Percentiles rank a stretch among this genome's conserved stretches.
phyloP scores from a whole-genome alignment of 2,797 vertebrate genomes.

The Bradypodion pumilum region DNA sequence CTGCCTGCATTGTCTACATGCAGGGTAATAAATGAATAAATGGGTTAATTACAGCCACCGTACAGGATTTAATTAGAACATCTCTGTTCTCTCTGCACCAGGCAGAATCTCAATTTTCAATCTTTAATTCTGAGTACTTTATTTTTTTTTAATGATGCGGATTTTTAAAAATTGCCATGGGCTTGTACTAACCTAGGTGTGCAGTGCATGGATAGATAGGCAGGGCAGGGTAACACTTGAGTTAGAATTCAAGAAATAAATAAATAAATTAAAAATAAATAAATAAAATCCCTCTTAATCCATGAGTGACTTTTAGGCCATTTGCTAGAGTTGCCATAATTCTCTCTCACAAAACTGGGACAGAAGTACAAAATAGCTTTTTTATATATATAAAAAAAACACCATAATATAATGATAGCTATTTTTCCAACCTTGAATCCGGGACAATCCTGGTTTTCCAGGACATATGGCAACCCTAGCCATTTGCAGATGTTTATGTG shows the following conservation, averaged over 20 bases:
- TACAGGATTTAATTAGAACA: conserved; percentile 77
- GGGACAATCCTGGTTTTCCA: too few species aligned
- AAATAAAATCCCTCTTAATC: too few species aligned
- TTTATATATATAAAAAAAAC: too few species aligned
- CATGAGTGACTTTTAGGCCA: too few species aligned
- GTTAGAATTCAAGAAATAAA: not conserved
- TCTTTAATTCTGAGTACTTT: conserved; percentile 61
- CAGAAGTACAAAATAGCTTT: too few species aligned
- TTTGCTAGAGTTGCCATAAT: too few species aligned
- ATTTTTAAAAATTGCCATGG: conserved; percentile 62
- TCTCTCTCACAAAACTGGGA: too few species aligned
- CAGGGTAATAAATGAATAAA: conserved; percentile 74
- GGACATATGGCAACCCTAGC: too few species aligned
- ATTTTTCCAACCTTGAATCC: too few species aligned
- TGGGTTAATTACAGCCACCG: conserved; percentile 75
- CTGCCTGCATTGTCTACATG: conserved; percentile 49
- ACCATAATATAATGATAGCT: too few species aligned
- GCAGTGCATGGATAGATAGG: not conserved
- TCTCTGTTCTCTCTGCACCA: conserved; percentile 69
- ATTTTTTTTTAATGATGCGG: conserved; percentile 55
- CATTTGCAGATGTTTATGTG: too few species aligned
- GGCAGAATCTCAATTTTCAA: conserved; percentile 75
- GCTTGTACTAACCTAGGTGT: conserved; percentile 38
- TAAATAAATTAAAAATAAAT: too few species aligned
- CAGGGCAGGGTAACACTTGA: not conserved